Evolutionary conservation across 2,797 vertebrate genomes (phyloP).

Genomic region (Streptopelia turtur): DNA sequence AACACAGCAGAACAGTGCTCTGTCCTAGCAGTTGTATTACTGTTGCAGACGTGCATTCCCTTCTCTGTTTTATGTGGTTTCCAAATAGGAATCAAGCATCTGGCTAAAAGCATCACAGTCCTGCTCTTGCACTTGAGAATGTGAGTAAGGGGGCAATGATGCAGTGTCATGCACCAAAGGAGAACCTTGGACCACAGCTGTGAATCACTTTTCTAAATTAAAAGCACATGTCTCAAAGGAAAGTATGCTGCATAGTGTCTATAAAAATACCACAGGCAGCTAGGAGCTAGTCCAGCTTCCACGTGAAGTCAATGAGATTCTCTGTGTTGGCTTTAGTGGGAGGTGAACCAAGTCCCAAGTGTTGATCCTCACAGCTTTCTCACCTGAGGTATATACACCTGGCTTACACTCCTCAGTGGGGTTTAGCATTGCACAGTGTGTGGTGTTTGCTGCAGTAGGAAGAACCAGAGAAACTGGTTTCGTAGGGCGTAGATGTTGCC

Average conservation of each 20-base stretch:
- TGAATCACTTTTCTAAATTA: slow-evolving; percentile 46
- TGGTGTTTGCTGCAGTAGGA: not conserved
- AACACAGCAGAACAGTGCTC: not conserved
- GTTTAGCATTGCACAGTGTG: not conserved
- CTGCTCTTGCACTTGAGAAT: not conserved
- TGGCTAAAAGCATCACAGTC: not conserved
- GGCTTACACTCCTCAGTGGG: not conserved
- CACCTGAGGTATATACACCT: not conserved
- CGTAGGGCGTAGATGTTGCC: not conserved
- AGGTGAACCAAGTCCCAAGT: not conserved
- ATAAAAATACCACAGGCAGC: slow-evolving; percentile 7
- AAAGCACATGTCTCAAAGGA: not conserved
- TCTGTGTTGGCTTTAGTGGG: not conserved
- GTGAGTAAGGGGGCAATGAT: not conserved
- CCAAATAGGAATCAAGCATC: not conserved
- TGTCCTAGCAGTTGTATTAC: not conserved
- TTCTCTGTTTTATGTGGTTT: not conserved
- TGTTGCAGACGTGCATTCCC: not conserved
- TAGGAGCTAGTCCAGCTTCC: not conserved
- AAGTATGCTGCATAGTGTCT: not conserved
- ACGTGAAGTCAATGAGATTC: not conserved
- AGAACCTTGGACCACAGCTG: not conserved
- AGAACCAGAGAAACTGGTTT: slow-evolving; percentile 27
- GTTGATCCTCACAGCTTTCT: not conserved
- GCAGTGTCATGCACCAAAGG: not conserved